phyloP scores from a whole-genome alignment of 2,888 invertebrate genomes.

The Spisula subtruncata region DNA sequence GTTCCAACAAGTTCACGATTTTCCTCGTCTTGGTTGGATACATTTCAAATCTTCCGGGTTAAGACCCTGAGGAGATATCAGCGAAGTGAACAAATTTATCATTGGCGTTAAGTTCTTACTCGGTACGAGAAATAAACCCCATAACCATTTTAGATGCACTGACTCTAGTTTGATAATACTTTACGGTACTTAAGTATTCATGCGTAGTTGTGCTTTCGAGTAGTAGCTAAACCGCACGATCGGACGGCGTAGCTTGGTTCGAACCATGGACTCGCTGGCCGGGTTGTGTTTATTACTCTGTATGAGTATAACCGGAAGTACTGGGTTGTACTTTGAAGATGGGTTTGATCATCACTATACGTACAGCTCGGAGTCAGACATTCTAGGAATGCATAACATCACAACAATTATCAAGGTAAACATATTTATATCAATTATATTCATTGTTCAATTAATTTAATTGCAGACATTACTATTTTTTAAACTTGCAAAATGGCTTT shows the following conservation, averaged over 20 bases:
- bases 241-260: not conserved
- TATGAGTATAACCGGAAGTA: not conserved
- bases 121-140: not conserved
- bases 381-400: conserved; percentile 73
- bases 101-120: not conserved
- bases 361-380: conserved; percentile 71
- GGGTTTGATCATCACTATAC: conserved; percentile 75
- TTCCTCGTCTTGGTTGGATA: not conserved
- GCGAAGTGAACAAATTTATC: not conserved
- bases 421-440: no score
- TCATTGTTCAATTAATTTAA: no score
- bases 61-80: not conserved
- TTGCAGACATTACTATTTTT: no score
- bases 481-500: no score
- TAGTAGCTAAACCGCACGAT: not conserved
- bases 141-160: not conserved
- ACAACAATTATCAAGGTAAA: conserved; percentile 76
- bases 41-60: not conserved
- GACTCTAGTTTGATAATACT: not conserved
- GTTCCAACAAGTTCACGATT: not conserved
- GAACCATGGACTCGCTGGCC: conserved; percentile 1
- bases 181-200: not conserved
- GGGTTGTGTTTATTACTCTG: conserved; percentile 27
- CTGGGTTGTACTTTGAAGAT: conserved; percentile 66
- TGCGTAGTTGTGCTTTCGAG: not conserved